Evolutionary conservation across 2,888 invertebrate species (phyloP).

Genomic region (Cartodere bifasciata): DNA sequence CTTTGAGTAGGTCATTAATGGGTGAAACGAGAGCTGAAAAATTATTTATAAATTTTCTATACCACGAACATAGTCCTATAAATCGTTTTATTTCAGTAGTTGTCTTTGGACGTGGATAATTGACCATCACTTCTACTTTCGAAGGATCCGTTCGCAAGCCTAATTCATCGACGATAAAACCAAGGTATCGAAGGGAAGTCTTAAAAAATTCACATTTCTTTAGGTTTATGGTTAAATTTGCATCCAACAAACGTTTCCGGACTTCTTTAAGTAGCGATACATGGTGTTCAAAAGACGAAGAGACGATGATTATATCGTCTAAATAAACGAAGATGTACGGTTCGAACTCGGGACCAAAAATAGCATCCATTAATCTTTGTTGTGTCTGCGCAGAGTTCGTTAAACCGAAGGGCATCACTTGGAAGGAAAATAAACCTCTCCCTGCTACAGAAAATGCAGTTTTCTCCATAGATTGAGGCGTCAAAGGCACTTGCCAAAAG

Average conservation of each 20-base stretch:
- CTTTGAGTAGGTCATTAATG: slow-evolving; percentile 16
- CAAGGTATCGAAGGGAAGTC: slow-evolving; percentile 17
- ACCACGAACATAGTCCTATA: slow-evolving; percentile 21
- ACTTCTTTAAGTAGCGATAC: slow-evolving; percentile 15
- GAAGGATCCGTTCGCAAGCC: slow-evolving; percentile 20
- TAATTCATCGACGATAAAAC: slow-evolving; percentile 18
- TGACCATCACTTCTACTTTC: slow-evolving; percentile 19
- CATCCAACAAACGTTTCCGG: slow-evolving; percentile 10
- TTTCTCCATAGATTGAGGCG: slow-evolving; percentile 16
- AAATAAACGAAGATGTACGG: slow-evolving; percentile 16
- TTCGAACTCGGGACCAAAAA: slow-evolving; percentile 13
- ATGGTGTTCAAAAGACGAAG: slow-evolving; percentile 17
- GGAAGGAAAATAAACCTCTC: slow-evolving; percentile 21
- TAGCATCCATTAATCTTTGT: slow-evolving; percentile 15
- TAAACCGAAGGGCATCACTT: slow-evolving; percentile 16
- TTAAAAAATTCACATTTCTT: slow-evolving; percentile 19
- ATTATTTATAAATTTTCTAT: slow-evolving; percentile 18
- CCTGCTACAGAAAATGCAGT: slow-evolving; percentile 23
- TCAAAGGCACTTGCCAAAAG: slow-evolving; percentile 20
- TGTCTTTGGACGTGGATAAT: slow-evolving; percentile 17
- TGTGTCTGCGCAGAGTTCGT: slow-evolving; percentile 15
- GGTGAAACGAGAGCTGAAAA: slow-evolving; percentile 18
- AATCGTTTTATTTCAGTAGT: slow-evolving; percentile 21
- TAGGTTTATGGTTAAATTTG: slow-evolving; percentile 18
- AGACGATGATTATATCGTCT: slow-evolving; percentile 20